phyloP scores from a whole-genome alignment of 2,888 invertebrate genomes.

The Hydrotaea cyrtoneurina region DNA sequence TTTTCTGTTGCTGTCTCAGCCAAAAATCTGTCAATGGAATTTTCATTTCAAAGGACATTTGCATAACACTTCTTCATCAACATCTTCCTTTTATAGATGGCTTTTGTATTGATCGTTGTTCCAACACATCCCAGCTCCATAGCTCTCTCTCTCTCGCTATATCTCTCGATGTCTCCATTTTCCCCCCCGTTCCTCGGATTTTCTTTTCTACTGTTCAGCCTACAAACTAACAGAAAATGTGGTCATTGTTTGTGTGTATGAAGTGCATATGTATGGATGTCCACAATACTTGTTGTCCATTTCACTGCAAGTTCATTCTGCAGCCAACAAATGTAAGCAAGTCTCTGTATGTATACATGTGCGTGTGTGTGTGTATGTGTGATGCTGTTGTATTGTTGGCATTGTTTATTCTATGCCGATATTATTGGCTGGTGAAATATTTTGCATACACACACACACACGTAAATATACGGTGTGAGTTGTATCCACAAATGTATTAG shows the following conservation, averaged over 20 bases:
- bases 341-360: background rate
- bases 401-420: background rate
- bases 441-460: background rate
- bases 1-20: slow-evolving; percentile 2
- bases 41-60: slow-evolving; percentile 41
- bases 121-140: background rate
- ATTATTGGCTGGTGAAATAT: slow-evolving; percentile 3
- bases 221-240: background rate
- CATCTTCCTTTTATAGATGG: slow-evolving; percentile 20
- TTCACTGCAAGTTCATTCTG: background rate
- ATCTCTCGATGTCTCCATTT: too few species aligned
- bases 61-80: slow-evolving; percentile 36
- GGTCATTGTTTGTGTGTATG: background rate
- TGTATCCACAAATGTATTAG: background rate
- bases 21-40: slow-evolving; percentile 46
- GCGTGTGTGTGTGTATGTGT: too few species aligned
- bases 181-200: background rate
- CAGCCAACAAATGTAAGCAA: background rate
- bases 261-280: background rate
- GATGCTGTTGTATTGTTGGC: background rate
- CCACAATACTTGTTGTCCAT: background rate
- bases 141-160: background rate
- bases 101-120: slow-evolving; percentile 17
- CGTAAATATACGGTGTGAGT: background rate
- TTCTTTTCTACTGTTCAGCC: background rate